These are phyloP conservation scores for Bergia puertoricense DNA, from an alignment of 92 coral and sea anemone genomes.

Conservation along the genomic window DNA sequence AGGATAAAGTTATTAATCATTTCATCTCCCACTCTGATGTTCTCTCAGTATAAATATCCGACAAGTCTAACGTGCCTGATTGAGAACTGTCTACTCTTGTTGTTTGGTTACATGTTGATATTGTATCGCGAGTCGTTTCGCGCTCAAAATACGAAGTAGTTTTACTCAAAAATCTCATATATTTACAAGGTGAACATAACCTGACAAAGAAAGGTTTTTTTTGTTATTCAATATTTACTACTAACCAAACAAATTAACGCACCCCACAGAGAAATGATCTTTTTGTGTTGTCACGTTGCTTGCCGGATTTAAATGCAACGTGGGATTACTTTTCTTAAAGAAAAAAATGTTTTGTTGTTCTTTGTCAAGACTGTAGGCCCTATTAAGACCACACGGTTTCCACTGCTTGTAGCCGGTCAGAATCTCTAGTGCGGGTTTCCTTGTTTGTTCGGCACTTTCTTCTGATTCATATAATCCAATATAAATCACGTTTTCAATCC, in stretches of 20 bases:
- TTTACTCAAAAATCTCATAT: not conserved
- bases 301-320: not conserved
- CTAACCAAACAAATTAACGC: constrained; percentile 1
- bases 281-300: not conserved
- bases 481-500: not conserved
- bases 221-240: not conserved
- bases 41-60: no score
- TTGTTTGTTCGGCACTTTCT: constrained; percentile 38
- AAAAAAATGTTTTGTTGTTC: not conserved
- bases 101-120: not conserved
- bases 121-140: not conserved
- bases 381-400: not conserved
- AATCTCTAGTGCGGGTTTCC: constrained; percentile 17
- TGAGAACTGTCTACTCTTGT: not conserved
- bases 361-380: not conserved
- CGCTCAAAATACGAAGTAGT: not conserved
- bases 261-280: not conserved
- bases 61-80: no score
- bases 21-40: no score
- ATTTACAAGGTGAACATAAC: not conserved
- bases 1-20: no score
- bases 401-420: not conserved
- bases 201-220: not conserved
- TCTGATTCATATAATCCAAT: not conserved
- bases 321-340: not conserved